Evolutionary conservation across 64 coral and sea anemone genomes (phyloP).

Genomic region (Montipora sp.): DNA sequence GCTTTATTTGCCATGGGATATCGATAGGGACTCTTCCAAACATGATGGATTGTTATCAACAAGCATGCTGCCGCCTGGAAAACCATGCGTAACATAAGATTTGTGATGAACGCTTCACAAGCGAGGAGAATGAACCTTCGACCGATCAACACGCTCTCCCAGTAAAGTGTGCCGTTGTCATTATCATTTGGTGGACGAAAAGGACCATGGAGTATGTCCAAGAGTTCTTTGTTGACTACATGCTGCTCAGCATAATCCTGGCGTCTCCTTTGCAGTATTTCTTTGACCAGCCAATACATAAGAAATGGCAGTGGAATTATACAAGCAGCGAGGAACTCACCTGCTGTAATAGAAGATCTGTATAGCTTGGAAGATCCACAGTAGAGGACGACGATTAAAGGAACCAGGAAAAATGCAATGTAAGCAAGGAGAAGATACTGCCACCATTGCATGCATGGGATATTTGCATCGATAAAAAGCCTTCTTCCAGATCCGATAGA

Average conservation of each 20-base stretch:
- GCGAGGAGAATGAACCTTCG: conserved; percentile 70
- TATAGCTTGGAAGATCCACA: conserved; percentile 41
- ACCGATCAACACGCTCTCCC: conserved; percentile 91
- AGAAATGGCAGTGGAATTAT: conserved; percentile 49
- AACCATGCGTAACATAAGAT: conserved; percentile 52
- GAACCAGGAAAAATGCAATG: conserved; percentile 32
- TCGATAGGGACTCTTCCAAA: conserved; percentile 54
- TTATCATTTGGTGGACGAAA: conserved; percentile 38
- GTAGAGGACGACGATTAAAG: conserved; percentile 41
- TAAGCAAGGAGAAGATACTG: conserved; percentile 20
- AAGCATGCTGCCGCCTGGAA: conserved; percentile 51
- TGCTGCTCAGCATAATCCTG: background rate
- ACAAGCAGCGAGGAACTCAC: conserved; percentile 17
- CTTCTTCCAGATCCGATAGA: background rate
- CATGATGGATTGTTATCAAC: conserved; percentile 65
- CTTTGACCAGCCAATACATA: conserved; percentile 14
- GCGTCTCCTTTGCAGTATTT: background rate
- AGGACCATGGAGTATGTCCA: conserved; percentile 66
- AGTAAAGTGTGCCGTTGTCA: conserved; percentile 56
- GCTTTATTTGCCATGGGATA: conserved; percentile 42
- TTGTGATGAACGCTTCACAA: conserved; percentile 61
- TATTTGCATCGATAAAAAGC: conserved; percentile 57
- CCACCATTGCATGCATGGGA: conserved; percentile 62
- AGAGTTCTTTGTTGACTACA: too few species aligned
- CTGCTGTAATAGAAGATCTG: background rate